These are phyloP conservation scores for Diarsia brunnea DNA, from an alignment of 2,888 invertebrate genomes.

Conservation along the genomic window DNA sequence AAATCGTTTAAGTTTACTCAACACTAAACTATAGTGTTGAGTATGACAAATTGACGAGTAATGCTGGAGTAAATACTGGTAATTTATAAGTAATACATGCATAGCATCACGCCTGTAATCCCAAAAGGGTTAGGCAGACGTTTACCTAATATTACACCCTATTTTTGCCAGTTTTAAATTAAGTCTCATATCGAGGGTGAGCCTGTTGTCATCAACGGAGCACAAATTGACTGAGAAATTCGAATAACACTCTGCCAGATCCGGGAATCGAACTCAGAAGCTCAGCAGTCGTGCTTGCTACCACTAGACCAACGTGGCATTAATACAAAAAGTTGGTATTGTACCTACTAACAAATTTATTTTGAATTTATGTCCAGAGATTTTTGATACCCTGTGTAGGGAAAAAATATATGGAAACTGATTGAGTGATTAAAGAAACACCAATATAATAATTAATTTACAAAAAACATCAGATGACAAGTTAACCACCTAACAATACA, in stretches of 20 bases:
- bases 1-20: constrained; percentile 37
- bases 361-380: not conserved
- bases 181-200: too few species aligned
- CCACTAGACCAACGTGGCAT: too few species aligned
- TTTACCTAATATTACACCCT: too few species aligned
- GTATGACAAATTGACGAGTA: constrained; percentile 17
- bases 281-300: too few species aligned
- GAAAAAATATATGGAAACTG: not conserved
- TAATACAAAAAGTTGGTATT: not conserved
- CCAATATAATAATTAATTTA: not conserved
- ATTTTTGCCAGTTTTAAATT: too few species aligned
- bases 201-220: too few species aligned
- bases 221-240: too few species aligned
- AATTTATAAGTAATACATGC: not conserved
- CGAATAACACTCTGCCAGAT: too few species aligned
- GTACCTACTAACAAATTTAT: too few species aligned
- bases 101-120: too few species aligned
- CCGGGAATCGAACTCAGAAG: too few species aligned
- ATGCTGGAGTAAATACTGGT: not conserved
- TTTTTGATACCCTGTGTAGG: not conserved
- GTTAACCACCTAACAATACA: constrained; percentile 7
- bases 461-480: constrained; percentile 28
- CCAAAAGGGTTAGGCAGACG: too few species aligned
- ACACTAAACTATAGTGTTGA: constrained; percentile 29
- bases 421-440: not conserved